Percentiles rank a stretch among this genome's conserved stretches.
phyloP scores from a whole-genome alignment of 2,888 invertebrate genomes.

The Lasioglossum leucozonium region DNA sequence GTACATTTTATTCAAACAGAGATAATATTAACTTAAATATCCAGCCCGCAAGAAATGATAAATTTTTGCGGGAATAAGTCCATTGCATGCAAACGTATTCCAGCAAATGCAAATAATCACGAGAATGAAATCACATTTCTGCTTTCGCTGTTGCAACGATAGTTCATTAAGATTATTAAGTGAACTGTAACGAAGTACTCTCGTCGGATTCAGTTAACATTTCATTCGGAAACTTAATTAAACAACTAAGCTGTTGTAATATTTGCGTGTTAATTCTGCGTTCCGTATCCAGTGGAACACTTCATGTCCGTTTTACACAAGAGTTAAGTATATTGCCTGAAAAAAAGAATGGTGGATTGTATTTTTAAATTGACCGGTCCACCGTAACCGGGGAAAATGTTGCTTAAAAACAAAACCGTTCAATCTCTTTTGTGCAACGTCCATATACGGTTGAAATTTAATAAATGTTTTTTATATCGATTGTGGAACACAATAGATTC shows the following conservation, averaged over 20 bases:
- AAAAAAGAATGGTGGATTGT: not conserved
- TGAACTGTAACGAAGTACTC: not conserved
- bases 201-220: not conserved
- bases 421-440: not conserved
- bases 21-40: not conserved
- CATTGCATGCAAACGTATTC: not conserved
- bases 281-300: not conserved
- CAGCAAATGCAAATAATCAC: not conserved
- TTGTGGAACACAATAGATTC: not conserved
- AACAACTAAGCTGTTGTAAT: not conserved
- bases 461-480: not conserved
- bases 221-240: not conserved
- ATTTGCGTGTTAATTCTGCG: not conserved
- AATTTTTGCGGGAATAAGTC: not conserved
- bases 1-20: not conserved
- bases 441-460: not conserved
- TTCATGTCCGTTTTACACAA: not conserved
- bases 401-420: not conserved
- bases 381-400: not conserved
- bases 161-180: not conserved
- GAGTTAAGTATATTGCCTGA: not conserved
- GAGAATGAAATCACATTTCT: not conserved
- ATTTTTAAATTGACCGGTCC: not conserved
- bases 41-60: not conserved
- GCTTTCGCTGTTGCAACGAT: not conserved